Conservation (phyloP, 1,140 invertebrate species). For the Nebria ingens region DNA sequence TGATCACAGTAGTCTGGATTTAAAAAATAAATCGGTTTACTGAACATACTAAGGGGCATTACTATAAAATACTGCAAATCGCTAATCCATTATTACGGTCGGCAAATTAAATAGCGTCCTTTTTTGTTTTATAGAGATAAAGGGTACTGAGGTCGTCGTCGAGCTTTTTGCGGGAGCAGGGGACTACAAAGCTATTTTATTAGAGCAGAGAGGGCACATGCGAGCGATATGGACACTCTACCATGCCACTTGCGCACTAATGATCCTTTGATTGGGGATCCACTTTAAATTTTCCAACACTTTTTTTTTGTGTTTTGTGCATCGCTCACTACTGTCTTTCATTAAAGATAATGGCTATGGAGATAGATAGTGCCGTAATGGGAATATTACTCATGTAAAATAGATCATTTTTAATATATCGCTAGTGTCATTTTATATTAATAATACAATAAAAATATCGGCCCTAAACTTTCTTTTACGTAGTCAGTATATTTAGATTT, state of each 20-base stretch:
- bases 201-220: no score
- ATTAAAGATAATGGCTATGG: constrained; percentile 1
- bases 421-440: no score
- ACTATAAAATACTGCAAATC: constrained; percentile 6
- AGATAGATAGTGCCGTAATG: background rate
- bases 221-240: background rate
- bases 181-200: no score
- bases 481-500: no score
- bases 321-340: background rate
- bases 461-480: no score
- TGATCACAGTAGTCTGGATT: background rate
- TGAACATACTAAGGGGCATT: constrained; percentile 4
- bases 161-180: no score
- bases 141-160: background rate
- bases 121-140: background rate
- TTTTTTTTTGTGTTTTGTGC: no score
- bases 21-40: constrained; percentile 4
- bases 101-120: constrained; percentile 4
- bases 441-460: no score
- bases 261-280: constrained; percentile 4
- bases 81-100: constrained; percentile 6
- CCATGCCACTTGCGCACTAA: background rate
- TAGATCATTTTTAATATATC: no score
- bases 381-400: background rate
- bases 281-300: constrained; percentile 1